Base-by-base conservation (phyloP, 2,113 vertebrate species). In the Vidua chalybeata region DNA sequence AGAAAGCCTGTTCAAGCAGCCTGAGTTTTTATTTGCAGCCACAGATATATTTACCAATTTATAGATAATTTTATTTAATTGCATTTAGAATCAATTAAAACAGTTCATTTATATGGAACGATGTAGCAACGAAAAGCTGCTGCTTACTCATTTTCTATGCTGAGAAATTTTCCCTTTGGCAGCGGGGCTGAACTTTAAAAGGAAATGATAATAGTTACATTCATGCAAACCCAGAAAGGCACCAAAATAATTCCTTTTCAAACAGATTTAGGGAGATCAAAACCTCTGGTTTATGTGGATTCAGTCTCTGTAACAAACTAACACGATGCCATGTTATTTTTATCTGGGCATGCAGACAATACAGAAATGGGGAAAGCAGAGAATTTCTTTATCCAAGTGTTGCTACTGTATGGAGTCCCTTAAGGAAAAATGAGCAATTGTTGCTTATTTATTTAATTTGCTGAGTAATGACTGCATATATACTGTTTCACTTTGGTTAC, bases 51-150 rank as follows among this genome's bases (percentile, higher is more conserved):
- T 83, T 94, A 52, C 51, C 52, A 84, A 64, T 67, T 68, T 43
- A 49, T n/a, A 84, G 66, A 72, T 87, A 79, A 75, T 84, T 89
- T 74, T 68, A 77, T 68, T 94, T 94, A 81, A 89, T 76, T 95
- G 62, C 62, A 73, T 92, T 90, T 87, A 61, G 52, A 90, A 78
- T 94, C 68, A 90, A 56, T 85, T 85, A 89, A 86, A 92, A 73
- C 17, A 48, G 41, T 33, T 87, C 54, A 72, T 72, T 91, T 78
- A 15, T 27, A 49, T 13, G 31, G 62, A 87, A 87, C 3, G 23
- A 68, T 52, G 30, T 3, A 89, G 48, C 48, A 81, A 94, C 45
- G 28, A 21, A 79, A 67, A 93, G 69, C 77, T 78, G 31, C 76
- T 71, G 27, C 82, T 92, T 78, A 72, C 35, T 92, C 61, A 54